Evolutionary conservation across 1,140 invertebrate genomes (phyloP).

Genomic region (Lordiphosa collinella): DNA sequence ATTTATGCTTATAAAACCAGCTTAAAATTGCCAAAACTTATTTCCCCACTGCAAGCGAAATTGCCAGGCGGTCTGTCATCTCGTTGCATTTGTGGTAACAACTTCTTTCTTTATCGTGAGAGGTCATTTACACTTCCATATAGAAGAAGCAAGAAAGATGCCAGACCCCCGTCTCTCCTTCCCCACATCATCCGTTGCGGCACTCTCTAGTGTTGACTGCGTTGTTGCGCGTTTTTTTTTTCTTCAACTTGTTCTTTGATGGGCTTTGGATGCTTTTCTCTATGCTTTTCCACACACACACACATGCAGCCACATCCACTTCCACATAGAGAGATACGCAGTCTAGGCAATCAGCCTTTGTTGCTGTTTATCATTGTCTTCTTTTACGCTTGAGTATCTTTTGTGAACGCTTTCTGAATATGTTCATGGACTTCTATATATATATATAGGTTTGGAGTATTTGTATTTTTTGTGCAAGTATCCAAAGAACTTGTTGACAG

Average conservation of each 20-base stretch:
- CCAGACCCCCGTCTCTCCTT: conserved; percentile 24
- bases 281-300: conserved; percentile 34
- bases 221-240: conserved; percentile 38
- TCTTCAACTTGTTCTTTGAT: conserved; percentile 53
- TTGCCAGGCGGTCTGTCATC: conserved; percentile 51
- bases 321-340: too few relatives aligned
- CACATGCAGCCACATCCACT: conserved; percentile 15
- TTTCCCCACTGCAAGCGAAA: conserved; percentile 60
- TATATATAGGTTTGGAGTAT: conserved; percentile 8
- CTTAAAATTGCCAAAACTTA: conserved; percentile 49
- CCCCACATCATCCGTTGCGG: conserved; percentile 1
- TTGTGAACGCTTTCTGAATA: conserved; percentile 52
- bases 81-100: conserved; percentile 56
- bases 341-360: conserved; percentile 58
- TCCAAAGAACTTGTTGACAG: conserved; percentile 45
- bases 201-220: conserved; percentile 12
- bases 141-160: conserved; percentile 20
- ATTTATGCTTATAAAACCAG: conserved; percentile 23
- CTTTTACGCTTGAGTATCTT: conserved; percentile 44
- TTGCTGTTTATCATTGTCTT: conserved; percentile 50
- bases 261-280: conserved; percentile 42
- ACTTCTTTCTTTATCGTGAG: conserved; percentile 59
- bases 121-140: conserved; percentile 70
- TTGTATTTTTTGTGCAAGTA: conserved; percentile 13
- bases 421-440: conserved; percentile 4